These are phyloP conservation scores for Apis dorsata DNA, from an alignment of 1,140 invertebrate genomes.

Conservation along the genomic window DNA sequence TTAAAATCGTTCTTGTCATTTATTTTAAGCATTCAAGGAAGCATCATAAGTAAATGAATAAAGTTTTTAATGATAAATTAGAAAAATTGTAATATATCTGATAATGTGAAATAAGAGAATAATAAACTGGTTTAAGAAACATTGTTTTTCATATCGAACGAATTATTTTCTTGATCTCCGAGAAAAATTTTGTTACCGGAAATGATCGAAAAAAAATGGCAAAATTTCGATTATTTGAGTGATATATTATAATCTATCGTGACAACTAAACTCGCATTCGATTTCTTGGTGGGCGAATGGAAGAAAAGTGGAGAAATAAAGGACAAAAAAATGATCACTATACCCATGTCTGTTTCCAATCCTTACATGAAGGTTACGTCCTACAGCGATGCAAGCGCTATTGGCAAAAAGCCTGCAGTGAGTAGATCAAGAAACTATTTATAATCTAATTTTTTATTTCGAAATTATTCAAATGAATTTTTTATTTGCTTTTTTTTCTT, in stretches of 20 bases:
- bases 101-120: not conserved
- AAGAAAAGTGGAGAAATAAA: constrained; percentile 12
- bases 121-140: not conserved
- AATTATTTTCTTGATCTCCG: not conserved
- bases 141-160: not conserved
- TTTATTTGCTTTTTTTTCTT: not conserved
- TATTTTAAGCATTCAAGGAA: not conserved
- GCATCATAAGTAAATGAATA: not conserved
- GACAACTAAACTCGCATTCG: not conserved
- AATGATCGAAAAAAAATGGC: constrained; percentile 9
- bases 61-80: constrained; percentile 2
- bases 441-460: constrained; percentile 15
- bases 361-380: constrained; percentile 75
- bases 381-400: constrained; percentile 75
- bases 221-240: not conserved
- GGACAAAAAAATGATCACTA: constrained; percentile 73
- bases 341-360: constrained; percentile 75
- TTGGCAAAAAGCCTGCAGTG: constrained; percentile 73
- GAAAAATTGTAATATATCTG: not conserved
- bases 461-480: not conserved
- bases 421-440: constrained; percentile 56
- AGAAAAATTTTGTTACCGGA: not conserved
- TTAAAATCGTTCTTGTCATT: too few species aligned
- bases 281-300: constrained; percentile 12
- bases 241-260: not conserved